These are phyloP conservation scores for Trichonephila clavata DNA, from an alignment of 1,140 invertebrate genomes.

Conservation along the genomic window DNA sequence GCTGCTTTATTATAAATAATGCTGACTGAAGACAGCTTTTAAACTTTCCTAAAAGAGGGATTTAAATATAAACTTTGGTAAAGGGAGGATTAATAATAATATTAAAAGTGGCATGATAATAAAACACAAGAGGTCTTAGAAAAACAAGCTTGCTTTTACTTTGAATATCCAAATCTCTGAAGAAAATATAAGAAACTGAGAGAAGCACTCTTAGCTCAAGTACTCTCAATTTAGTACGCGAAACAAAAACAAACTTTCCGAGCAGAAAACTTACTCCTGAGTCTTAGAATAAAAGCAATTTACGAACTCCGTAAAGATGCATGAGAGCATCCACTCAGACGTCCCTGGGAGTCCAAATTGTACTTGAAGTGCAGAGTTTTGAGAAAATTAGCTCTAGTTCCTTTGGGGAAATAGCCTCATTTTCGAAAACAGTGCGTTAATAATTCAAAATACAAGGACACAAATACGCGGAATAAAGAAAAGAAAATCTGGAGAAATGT, in stretches of 20 bases:
- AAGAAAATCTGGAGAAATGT: neutral
- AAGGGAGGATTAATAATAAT: too few species aligned
- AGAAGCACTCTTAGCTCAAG: neutral
- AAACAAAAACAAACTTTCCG: neutral
- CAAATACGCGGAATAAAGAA: neutral
- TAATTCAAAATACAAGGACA: slow-evolving; percentile 1
- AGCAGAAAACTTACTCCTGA: neutral
- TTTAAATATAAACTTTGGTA: too few species aligned
- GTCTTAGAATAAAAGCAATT: neutral
- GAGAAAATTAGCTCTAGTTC: neutral
- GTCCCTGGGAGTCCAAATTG: slow-evolving; percentile 6
- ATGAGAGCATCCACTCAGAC: neutral
- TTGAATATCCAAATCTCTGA: neutral
- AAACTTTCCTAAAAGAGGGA: too few species aligned
- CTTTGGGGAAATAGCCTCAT: neutral
- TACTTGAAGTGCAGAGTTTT: neutral
- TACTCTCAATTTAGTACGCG: neutral
- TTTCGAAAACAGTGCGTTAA: slow-evolving; percentile 3
- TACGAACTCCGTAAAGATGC: neutral
- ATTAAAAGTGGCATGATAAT: too few species aligned
- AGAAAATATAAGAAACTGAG: neutral
- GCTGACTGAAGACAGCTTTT: too few species aligned
- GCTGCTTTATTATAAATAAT: too few species aligned
- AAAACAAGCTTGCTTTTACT: neutral
- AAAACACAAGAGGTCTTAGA: too few species aligned